Conservation (phyloP, 2,888 invertebrate genomes). For the Heliconius erato region DNA sequence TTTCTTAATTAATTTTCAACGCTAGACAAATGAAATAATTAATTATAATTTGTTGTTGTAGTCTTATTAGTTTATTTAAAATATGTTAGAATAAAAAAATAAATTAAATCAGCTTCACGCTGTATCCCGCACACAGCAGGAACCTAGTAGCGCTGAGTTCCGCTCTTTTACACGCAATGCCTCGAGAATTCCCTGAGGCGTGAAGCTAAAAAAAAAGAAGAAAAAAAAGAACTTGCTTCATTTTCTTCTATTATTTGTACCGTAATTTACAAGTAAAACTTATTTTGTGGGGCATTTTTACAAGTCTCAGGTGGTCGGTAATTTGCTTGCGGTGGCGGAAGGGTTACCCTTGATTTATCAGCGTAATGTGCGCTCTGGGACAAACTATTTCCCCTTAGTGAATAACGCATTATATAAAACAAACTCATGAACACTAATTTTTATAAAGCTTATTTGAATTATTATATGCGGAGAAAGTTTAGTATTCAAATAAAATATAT, state of each 20-base stretch:
- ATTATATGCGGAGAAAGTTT: not conserved
- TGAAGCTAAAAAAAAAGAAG: not conserved
- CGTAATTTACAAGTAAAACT: conserved; percentile 60
- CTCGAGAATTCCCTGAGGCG: too few species aligned
- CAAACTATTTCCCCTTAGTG: conserved; percentile 70
- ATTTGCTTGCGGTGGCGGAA: conserved; percentile 79
- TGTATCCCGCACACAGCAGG: too few species aligned
- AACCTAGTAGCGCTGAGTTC: too few species aligned
- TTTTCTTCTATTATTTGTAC: conserved; percentile 42
- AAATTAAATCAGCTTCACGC: too few species aligned
- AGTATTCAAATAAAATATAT: too few species aligned
- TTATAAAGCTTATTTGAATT: conserved; percentile 59
- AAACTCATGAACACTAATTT: conserved; percentile 71
- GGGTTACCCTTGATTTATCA: conserved; percentile 83
- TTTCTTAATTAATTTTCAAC: too few species aligned
- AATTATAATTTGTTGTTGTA: too few species aligned
- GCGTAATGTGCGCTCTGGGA: conserved; percentile 77
- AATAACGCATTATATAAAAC: conserved; percentile 54
- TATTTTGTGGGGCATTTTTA: conserved; percentile 78
- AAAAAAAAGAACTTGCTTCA: conserved; percentile 14
- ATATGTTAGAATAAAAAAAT: too few species aligned
- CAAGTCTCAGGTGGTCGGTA: conserved; percentile 84
- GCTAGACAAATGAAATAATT: too few species aligned
- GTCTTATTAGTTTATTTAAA: too few species aligned
- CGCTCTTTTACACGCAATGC: too few species aligned